Conservation (phyloP, 2,888 invertebrate genomes). For the Euclidia mi region DNA sequence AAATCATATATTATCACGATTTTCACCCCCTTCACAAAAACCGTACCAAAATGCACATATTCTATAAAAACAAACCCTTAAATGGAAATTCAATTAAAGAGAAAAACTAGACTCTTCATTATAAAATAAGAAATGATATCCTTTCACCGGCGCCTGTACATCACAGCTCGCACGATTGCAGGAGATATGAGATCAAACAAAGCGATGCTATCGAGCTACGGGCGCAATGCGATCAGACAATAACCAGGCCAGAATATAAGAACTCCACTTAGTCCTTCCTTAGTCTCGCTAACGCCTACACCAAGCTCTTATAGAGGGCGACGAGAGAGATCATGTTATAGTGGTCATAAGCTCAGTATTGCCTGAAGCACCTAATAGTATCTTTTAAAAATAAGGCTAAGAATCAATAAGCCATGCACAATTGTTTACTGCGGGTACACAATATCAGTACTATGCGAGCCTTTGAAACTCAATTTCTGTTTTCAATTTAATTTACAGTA, state of each 20-base stretch:
- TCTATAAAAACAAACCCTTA: no score
- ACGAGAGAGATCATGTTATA: conserved; percentile 33
- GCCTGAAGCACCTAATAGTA: conserved; percentile 47
- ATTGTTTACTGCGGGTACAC: conserved; percentile 57
- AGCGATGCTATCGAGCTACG: conserved; percentile 61
- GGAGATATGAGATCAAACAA: conserved; percentile 63
- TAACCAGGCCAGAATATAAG: conserved; percentile 43
- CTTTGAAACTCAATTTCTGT: conserved; percentile 55
- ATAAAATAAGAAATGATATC: not conserved
- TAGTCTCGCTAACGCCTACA: not conserved
- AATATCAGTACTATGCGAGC: conserved; percentile 41
- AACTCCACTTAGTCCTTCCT: conserved; percentile 15
- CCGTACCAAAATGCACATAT: no score
- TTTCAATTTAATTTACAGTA: conserved; percentile 54
- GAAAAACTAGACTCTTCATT: not conserved
- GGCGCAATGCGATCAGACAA: conserved; percentile 62
- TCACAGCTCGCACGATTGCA: conserved; percentile 32
- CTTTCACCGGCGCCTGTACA: conserved; percentile 16
- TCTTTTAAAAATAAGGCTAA: conserved; percentile 46
- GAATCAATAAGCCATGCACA: conserved; percentile 58
- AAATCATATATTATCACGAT: no score
- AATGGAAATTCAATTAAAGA: no score
- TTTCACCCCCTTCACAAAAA: no score
- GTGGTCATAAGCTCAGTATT: conserved; percentile 23
- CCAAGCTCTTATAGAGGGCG: not conserved